Percentiles rank a stretch among this genome's conserved stretches.
These are phyloP conservation scores for Lordiphosa collinella DNA, from an alignment of 1,140 invertebrate genomes.

Conservation along the genomic window DNA sequence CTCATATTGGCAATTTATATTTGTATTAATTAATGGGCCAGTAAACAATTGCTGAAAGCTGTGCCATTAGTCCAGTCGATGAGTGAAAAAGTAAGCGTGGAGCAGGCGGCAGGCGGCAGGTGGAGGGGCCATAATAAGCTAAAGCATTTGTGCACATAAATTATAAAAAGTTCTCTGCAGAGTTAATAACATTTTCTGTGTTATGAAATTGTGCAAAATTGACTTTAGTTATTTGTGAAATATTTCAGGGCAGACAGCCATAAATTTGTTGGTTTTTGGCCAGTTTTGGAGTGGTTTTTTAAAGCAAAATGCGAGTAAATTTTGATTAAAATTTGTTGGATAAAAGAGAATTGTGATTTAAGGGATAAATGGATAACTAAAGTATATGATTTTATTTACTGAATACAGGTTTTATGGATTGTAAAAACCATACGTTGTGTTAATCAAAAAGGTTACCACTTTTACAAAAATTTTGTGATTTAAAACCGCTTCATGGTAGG, in stretches of 20 bases:
- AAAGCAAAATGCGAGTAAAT: not conserved
- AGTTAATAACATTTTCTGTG: slow-evolving; percentile 64
- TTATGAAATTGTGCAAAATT: slow-evolving; percentile 39
- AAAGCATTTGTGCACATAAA: slow-evolving; percentile 34
- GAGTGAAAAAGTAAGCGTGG: slow-evolving; percentile 13
- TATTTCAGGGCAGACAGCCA: slow-evolving; percentile 35
- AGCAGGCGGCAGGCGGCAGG: slow-evolving; percentile 3
- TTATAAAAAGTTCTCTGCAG: slow-evolving; percentile 19
- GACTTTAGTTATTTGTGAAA: slow-evolving; percentile 41
- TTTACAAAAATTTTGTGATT: too few species aligned
- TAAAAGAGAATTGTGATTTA: too few species aligned
- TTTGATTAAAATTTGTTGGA: too few species aligned
- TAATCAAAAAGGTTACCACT: too few species aligned
- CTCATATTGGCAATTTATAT: slow-evolving; percentile 77
- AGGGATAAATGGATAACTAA: too few species aligned
- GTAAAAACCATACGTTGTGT: too few species aligned
- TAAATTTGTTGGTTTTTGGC: slow-evolving; percentile 12
- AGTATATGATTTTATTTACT: too few species aligned
- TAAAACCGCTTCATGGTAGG: too few species aligned
- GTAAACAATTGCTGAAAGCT: slow-evolving; percentile 77
- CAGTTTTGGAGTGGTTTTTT: slow-evolving; percentile 15
- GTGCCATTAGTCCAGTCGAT: slow-evolving; percentile 60
- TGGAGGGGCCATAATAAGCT: slow-evolving; percentile 37
- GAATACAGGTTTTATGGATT: too few species aligned
- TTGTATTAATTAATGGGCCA: slow-evolving; percentile 78